phyloP scores from a whole-genome alignment of 2,797 vertebrate species.

The Danio aesculapii region DNA sequence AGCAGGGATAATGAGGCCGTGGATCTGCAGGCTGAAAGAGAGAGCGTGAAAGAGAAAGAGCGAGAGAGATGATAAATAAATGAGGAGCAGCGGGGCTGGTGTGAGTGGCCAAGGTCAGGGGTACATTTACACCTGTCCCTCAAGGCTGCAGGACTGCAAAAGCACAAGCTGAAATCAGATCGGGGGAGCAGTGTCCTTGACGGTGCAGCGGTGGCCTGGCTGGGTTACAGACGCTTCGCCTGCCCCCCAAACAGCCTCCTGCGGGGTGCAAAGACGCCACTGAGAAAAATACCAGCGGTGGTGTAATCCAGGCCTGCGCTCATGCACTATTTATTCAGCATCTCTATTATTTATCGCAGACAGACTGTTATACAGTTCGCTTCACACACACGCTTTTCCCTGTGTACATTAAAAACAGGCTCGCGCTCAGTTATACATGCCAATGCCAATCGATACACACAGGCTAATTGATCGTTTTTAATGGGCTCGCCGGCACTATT shows the following conservation, averaged over 20 bases:
- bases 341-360: constrained; percentile 59
- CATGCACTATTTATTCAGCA: constrained; percentile 53
- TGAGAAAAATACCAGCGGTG: constrained; percentile 39
- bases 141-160: constrained; percentile 77
- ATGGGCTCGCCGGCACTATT: constrained; percentile 25
- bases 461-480: constrained; percentile 41
- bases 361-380: constrained; percentile 56
- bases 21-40: constrained; percentile 58
- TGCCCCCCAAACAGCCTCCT: constrained; percentile 53
- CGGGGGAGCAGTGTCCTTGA: constrained; percentile 66
- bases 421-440: constrained; percentile 26
- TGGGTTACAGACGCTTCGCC: constrained; percentile 49
- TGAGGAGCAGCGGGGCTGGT: constrained; percentile 71
- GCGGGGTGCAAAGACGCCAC: constrained; percentile 33
- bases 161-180: constrained; percentile 74
- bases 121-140: constrained; percentile 83
- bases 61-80: constrained; percentile 72
- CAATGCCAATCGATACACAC: constrained; percentile 7
- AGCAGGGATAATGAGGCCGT: constrained; percentile 75
- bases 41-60: constrained; percentile 12
- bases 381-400: constrained; percentile 38
- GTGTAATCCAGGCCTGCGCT: constrained; percentile 52
- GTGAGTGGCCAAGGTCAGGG: constrained; percentile 76
- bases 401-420: constrained; percentile 36
- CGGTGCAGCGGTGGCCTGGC: constrained; percentile 52